Evolutionary conservation across 1,140 invertebrate species (phyloP), one percentile per base, ranked within the genome.

Genomic region (Rhagoletis pomonella): DNA sequence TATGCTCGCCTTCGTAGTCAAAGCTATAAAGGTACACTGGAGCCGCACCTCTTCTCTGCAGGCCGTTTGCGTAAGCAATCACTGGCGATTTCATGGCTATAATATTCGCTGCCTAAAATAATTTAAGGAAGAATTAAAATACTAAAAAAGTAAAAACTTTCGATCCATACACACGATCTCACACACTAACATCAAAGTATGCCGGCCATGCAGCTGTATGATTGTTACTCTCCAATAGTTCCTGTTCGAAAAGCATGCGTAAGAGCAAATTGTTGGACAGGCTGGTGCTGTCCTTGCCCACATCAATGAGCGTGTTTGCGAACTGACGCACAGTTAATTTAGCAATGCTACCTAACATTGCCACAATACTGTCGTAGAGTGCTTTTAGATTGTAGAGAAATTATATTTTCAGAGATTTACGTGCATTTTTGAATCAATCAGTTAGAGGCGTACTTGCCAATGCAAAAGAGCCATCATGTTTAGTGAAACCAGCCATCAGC

Each of bases 391-490:
- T 73, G 29, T 0, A 42, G 6, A 62, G 19, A 62, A 44, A 62
- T 85, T 19, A n/a, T 0, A 55, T 42, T 4, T 58, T 81, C 19
- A 73, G 5, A 58, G 29, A 65, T 19, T n/a, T n/a, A n/a, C 17
- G 55, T 84, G 14, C 58, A 58, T 19, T 84, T 17, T n/a, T 19
- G 19, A 14, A 4, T 59, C 17, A 1, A 39, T 44, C 1, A 59
- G 2, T 29, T 5, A 73, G 14, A 7, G 14, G 90, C 89, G 88
- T 65, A 93, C 92, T 88, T 81, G 91, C 91, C 62, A 93, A 59
- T 6, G 91, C 88, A 87, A 92, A 93, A 4, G 90, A 89, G 4
- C 92, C 92, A 87, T 93, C 92, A 81, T 93, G 91, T 81, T 93
- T 89, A 1, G 92, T 93, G 17, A 92, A 91, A 6, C 92, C 92